Percentiles rank a stretch among this genome's conserved stretches.
Evolutionary conservation across 2,888 invertebrate species (phyloP).

Genomic region (Anagyrus pseudococci): DNA sequence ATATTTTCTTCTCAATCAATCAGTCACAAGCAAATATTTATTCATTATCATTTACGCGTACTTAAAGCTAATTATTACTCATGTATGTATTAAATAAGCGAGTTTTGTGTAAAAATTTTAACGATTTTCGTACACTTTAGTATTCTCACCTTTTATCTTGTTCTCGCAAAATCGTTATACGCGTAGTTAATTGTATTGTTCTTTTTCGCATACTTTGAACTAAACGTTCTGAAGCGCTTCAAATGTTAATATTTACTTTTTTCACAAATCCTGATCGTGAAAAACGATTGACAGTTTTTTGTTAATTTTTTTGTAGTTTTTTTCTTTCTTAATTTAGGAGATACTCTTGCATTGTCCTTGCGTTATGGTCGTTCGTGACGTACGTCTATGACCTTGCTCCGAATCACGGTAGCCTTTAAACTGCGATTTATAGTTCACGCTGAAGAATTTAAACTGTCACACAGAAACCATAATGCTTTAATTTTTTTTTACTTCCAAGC

Average conservation of each 20-base stretch:
- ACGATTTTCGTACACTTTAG: constrained; percentile 39
- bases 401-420: constrained; percentile 17
- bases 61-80: constrained; percentile 49
- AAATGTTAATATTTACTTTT: constrained; percentile 23
- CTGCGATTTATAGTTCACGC: background rate
- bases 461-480: constrained; percentile 7
- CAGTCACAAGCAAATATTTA: constrained; percentile 46
- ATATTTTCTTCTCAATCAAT: constrained; percentile 37
- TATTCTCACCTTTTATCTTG: constrained; percentile 27
- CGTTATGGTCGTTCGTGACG: constrained; percentile 13
- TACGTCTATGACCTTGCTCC: constrained; percentile 1
- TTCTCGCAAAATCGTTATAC: constrained; percentile 23
- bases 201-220: constrained; percentile 18
- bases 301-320: constrained; percentile 23
- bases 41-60: constrained; percentile 48
- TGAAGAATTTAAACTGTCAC: background rate
- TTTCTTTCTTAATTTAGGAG: constrained; percentile 15
- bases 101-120: constrained; percentile 56
- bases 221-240: constrained; percentile 25
- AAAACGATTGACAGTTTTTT: constrained; percentile 31
- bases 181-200: constrained; percentile 10
- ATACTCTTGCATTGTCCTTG: constrained; percentile 34
- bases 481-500: constrained; percentile 33
- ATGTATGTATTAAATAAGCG: constrained; percentile 54
- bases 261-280: constrained; percentile 23